phyloP scores from a whole-genome alignment of 2,113 vertebrate genomes.

The Morone chrysops region DNA sequence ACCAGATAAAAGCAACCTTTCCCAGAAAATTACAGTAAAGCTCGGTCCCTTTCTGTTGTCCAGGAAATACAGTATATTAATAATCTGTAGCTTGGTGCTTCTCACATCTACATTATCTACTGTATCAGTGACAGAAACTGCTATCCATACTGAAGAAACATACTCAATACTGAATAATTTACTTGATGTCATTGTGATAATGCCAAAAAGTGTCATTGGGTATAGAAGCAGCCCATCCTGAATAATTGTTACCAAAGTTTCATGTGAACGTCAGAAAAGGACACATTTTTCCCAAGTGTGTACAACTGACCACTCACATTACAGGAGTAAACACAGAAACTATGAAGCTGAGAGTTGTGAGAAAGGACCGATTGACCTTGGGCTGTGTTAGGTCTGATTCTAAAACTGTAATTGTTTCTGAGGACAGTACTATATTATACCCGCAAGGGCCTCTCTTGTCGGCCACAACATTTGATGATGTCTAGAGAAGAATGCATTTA shows the following conservation, averaged over 20 bases:
- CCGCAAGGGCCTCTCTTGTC: background rate
- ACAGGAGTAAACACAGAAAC: no score
- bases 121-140: slow-evolving; percentile 10
- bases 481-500: background rate
- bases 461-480: slow-evolving; percentile 1
- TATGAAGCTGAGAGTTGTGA: no score
- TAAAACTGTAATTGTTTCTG: background rate
- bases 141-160: background rate
- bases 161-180: slow-evolving; percentile 45
- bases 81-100: background rate
- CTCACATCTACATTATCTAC: background rate
- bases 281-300: slow-evolving; percentile 33
- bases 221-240: background rate
- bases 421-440: background rate
- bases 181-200: slow-evolving; percentile 5
- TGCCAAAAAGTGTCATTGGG: slow-evolving; percentile 24
- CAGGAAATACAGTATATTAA: slow-evolving; percentile 4
- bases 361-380: no score
- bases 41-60: background rate
- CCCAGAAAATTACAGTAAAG: background rate
- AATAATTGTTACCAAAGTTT: slow-evolving; percentile 27
- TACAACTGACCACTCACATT: slow-evolving; percentile 4
- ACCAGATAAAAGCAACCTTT: slow-evolving; percentile 19
- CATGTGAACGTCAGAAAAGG: slow-evolving; percentile 41
- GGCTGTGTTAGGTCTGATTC: no score